Conservation (phyloP, 2,797 vertebrate genomes). For the Vespertilio murinus region DNA sequence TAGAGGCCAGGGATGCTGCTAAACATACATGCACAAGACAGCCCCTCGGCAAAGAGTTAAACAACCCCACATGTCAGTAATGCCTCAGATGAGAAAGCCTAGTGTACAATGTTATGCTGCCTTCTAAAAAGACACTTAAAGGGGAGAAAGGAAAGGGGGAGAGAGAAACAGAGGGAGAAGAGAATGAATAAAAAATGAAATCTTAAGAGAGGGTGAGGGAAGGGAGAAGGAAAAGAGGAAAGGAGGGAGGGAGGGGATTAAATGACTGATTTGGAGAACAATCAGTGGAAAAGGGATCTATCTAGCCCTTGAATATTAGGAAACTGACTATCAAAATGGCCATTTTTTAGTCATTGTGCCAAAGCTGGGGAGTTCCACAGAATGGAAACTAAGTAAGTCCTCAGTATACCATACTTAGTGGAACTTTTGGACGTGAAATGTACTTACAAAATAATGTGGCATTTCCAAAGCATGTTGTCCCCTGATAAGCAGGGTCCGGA, state of each 20-base stretch:
- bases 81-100: neutral
- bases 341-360: conserved; percentile 51
- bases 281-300: neutral
- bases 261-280: neutral
- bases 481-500: conserved; percentile 72
- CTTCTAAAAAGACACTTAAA: neutral
- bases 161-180: neutral
- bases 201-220: accelerated
- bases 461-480: conserved; percentile 75
- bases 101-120: neutral
- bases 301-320: neutral
- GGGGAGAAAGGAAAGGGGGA: neutral
- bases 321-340: conserved; percentile 42
- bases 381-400: conserved; percentile 49
- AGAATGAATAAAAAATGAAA: neutral
- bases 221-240: accelerated
- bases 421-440: conserved; percentile 70
- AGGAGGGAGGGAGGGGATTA: accelerated
- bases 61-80: neutral
- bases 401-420: conserved; percentile 62
- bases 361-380: conserved; percentile 8
- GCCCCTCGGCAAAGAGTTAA: neutral
- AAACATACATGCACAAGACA: neutral
- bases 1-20: neutral
- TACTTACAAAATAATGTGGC: conserved; percentile 72